These are phyloP conservation scores for Chionoecetes opilio DNA, from an alignment of 1,140 invertebrate genomes.

Conservation along the genomic window DNA sequence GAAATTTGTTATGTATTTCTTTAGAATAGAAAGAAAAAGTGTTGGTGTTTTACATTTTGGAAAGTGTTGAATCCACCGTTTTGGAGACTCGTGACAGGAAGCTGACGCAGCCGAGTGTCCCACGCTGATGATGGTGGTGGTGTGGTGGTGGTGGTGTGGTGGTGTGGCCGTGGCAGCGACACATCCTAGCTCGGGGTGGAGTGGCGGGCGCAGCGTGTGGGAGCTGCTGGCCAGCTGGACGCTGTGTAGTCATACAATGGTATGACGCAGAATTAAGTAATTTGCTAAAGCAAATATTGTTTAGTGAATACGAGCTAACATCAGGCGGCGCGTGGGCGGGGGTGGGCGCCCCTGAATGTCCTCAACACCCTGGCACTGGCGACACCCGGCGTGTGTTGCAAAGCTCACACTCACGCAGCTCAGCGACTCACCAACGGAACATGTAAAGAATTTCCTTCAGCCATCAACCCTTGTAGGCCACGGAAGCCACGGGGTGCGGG, in stretches of 20 bases:
- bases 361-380: background rate
- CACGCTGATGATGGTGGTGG: background rate
- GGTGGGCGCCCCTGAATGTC: background rate
- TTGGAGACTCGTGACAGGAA: background rate
- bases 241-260: slow-evolving; percentile 52
- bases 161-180: background rate
- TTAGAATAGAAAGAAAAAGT: background rate
- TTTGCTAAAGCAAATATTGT: slow-evolving; percentile 54
- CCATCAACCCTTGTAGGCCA: background rate
- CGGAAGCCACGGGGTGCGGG: background rate
- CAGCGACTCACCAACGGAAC: background rate
- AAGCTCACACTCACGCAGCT: slow-evolving; percentile 5
- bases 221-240: background rate
- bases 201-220: background rate
- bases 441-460: background rate
- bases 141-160: background rate
- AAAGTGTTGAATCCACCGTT: background rate
- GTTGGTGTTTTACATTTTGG: background rate
- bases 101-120: background rate
- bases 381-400: slow-evolving; percentile 12
- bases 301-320: slow-evolving; percentile 54
- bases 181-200: background rate
- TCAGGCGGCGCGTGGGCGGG: background rate
- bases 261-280: slow-evolving; percentile 35
- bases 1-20: background rate